Evolutionary conservation across 2,797 vertebrate genomes (phyloP).

Genomic region (Hypotaenidia okinawae): DNA sequence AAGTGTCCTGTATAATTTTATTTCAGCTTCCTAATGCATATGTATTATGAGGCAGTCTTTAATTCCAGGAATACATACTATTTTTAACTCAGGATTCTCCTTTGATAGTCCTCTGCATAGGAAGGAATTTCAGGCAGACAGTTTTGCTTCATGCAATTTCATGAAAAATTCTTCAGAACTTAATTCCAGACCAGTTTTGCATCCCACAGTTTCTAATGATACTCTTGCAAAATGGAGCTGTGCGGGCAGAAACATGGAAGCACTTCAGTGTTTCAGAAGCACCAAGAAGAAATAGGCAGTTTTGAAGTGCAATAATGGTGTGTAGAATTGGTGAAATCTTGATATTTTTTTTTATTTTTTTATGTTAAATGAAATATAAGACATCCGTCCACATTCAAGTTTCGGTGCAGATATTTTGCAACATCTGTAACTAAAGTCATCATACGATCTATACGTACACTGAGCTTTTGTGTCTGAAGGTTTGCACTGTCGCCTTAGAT

Average conservation of each 20-base stretch:
- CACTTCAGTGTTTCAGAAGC: not conserved
- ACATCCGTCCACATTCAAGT: not conserved
- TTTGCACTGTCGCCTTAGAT: slow-evolving; percentile 35
- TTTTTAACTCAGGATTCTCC: slow-evolving; percentile 27
- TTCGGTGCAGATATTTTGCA: not conserved
- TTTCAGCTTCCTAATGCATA: slow-evolving; percentile 38
- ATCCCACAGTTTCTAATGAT: not conserved
- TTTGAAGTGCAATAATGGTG: not conserved
- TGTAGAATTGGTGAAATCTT: not conserved
- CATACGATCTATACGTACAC: not conserved
- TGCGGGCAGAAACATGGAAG: not conserved
- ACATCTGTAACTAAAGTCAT: not conserved
- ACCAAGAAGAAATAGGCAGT: not conserved
- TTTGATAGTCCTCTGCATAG: not conserved
- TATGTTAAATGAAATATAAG: not conserved
- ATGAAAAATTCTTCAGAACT: not conserved
- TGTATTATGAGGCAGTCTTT: slow-evolving; percentile 28
- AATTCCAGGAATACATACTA: slow-evolving; percentile 32
- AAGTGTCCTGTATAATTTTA: slow-evolving; percentile 56
- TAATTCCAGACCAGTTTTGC: not conserved
- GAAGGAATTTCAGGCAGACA: not conserved
- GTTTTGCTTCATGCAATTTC: not conserved
- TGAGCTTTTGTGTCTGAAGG: slow-evolving; percentile 52
- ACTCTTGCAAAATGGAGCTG: not conserved
- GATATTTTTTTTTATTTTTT: not conserved